Base-by-base conservation (phyloP, 2,888 invertebrate species). In the Lycaena phlaeas region DNA sequence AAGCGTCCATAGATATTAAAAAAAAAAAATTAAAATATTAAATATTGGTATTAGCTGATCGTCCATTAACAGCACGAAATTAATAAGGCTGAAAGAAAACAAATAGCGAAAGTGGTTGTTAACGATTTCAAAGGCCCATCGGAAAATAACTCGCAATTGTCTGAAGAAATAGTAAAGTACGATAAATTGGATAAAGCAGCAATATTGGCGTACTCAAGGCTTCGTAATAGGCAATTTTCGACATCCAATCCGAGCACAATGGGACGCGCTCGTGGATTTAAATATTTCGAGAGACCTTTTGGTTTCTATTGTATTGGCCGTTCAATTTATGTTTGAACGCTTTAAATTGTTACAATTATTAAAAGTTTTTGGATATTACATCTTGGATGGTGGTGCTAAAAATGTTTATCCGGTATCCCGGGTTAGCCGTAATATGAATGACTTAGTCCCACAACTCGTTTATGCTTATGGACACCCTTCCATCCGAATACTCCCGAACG, bases 191-290 rank as follows among this genome's bases (percentile, higher is more conserved):
- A 77, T 78, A 68, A 74, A 72, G 71, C 64, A 64, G 77, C 74
- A 74, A 78, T 77, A 75, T 70, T 64, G 68, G 62, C 61, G 62
- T 61, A 59, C 69, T 68, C 72, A 62, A 60, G 58, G 68, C 54
- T 56, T 60, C 59, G 72, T 79, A 79, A 81, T 79, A 77, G 78
- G 65, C 81, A 76, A 82, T 82, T 76, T 71, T 75, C 74, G 73
- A 74, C 76, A 71, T 77, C 67, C 75, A 71, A 75, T 76, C 69
- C 62, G 51, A 49, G 48, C 47, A 61, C 62, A 71, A 71, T 71
- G 64, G 64, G 60, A 64, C 51, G 58, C 64, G 49, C 59, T 57
- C 48, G 55, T 51, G 64, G 64, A 70, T 75, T 77, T 75, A 74
- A 78, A 75, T 76, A 73, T 75, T 66, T 60, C 57, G 49, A 57